A percentile compares a stretch with the other conserved stretches of the same genome.
Conservation (phyloP, 2,113 vertebrate genomes). For the Nycticorax nycticorax region DNA sequence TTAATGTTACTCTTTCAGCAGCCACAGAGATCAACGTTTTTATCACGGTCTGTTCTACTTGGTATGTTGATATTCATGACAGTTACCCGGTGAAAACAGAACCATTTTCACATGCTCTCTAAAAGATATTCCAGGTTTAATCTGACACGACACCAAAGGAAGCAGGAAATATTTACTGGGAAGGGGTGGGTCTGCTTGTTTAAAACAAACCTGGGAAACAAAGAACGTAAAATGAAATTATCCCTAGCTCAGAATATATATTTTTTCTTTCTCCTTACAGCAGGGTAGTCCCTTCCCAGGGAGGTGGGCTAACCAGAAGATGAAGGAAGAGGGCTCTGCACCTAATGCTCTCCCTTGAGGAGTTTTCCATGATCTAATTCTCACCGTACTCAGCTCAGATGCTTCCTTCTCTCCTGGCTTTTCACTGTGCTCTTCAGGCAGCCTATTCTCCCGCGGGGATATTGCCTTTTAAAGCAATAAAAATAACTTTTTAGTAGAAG, state of each 20-base stretch:
- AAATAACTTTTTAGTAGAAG: not conserved
- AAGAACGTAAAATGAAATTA: not conserved
- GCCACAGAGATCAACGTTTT: conserved; percentile 15
- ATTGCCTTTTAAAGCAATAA: not conserved
- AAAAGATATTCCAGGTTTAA: not conserved
- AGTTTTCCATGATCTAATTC: not conserved
- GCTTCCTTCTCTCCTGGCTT: not conserved
- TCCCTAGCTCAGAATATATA: not conserved
- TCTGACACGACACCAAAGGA: not conserved
- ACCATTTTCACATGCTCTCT: not conserved
- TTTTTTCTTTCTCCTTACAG: not conserved
- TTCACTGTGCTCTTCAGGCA: not conserved
- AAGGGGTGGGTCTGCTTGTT: not conserved
- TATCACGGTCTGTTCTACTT: not conserved
- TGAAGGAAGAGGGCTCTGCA: not conserved
- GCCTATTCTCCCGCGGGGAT: not conserved
- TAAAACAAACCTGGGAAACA: not conserved
- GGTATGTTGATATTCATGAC: conserved; percentile 4
- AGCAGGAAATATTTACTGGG: not conserved
- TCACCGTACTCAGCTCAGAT: not conserved
- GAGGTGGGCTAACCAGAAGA: not conserved
- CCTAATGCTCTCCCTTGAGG: not conserved
- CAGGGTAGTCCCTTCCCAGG: not conserved
- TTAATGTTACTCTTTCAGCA: not conserved
- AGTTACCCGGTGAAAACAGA: not conserved